These are phyloP conservation scores for Phortica variegata DNA, from an alignment of 1,140 invertebrate species.

Conservation along the genomic window DNA sequence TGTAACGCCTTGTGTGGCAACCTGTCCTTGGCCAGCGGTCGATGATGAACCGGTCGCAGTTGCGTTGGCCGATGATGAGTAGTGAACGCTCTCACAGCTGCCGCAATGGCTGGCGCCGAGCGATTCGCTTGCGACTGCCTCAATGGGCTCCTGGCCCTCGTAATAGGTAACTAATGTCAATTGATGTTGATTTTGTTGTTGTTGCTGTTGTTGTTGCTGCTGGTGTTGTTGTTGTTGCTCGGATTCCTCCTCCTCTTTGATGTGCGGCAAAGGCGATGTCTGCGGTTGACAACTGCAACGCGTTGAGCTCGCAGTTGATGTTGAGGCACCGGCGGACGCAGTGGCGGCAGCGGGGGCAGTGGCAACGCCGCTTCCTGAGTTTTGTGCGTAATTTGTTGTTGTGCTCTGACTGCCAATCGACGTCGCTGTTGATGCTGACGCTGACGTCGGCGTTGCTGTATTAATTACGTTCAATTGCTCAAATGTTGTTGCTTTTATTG, in stretches of 20 bases:
- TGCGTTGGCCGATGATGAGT: constrained; percentile 23
- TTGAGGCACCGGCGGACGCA: constrained; percentile 3
- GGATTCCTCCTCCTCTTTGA: constrained; percentile 64
- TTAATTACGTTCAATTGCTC: constrained; percentile 6
- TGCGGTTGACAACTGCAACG: constrained; percentile 48
- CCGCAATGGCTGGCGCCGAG: constrained; percentile 26
- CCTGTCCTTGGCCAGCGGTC: too few species aligned
- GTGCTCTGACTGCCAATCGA: constrained; percentile 12
- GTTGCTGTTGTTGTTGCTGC: constrained; percentile 44
- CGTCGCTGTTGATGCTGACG: constrained; percentile 16
- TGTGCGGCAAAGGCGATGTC: constrained; percentile 62
- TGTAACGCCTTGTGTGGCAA: neutral
- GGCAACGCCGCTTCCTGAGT: neutral
- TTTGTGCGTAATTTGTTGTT: constrained; percentile 2
- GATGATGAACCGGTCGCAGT: constrained; percentile 6
- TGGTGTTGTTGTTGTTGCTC: constrained; percentile 60
- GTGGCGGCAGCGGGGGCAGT: constrained; percentile 3
- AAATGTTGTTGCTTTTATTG: neutral
- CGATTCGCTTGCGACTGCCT: constrained; percentile 14
- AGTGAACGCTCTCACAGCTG: constrained; percentile 50
- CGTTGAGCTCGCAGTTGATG: constrained; percentile 51
- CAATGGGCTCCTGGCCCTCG: constrained; percentile 40
- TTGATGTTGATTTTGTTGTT: constrained; percentile 13
- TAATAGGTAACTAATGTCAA: constrained; percentile 25
- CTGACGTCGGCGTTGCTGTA: constrained; percentile 19